phyloP scores from a whole-genome alignment of 2,797 vertebrate genomes.

The Phrynocephalus guinanensis region DNA sequence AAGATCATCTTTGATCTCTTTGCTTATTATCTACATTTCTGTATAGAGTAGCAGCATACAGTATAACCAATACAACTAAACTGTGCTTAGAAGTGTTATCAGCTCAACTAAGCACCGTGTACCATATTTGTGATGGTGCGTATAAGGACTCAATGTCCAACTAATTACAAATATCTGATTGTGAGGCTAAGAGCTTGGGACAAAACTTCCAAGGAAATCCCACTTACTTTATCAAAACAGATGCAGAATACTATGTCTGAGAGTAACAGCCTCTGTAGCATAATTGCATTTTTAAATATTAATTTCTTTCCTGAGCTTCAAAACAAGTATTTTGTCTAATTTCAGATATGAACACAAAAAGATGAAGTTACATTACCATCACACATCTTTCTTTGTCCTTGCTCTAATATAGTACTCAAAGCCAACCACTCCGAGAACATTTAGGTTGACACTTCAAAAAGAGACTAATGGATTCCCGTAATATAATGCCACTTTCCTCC shows the following conservation, averaged over 20 bases:
- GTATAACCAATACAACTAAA: background rate
- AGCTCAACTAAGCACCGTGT: background rate
- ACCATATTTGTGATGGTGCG: background rate
- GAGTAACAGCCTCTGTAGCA: background rate
- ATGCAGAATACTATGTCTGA: background rate
- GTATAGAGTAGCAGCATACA: background rate
- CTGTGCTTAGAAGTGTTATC: background rate
- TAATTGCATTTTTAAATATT: conserved; percentile 11
- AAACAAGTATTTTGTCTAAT: background rate
- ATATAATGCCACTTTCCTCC: background rate
- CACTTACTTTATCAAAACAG: background rate
- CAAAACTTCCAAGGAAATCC: background rate
- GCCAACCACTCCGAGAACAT: background rate
- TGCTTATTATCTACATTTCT: conserved; percentile 12
- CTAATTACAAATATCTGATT: background rate
- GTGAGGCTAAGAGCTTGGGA: background rate
- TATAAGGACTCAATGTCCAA: background rate
- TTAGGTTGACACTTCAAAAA: background rate
- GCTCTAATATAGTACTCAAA: background rate
- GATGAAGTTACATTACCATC: background rate
- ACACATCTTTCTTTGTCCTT: background rate
- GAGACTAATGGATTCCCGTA: background rate
- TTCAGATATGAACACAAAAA: background rate
- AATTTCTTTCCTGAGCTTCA: background rate
- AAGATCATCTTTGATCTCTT: background rate